Conservation (phyloP, 1,140 invertebrate species). For the Scaptomyza pallida region DNA sequence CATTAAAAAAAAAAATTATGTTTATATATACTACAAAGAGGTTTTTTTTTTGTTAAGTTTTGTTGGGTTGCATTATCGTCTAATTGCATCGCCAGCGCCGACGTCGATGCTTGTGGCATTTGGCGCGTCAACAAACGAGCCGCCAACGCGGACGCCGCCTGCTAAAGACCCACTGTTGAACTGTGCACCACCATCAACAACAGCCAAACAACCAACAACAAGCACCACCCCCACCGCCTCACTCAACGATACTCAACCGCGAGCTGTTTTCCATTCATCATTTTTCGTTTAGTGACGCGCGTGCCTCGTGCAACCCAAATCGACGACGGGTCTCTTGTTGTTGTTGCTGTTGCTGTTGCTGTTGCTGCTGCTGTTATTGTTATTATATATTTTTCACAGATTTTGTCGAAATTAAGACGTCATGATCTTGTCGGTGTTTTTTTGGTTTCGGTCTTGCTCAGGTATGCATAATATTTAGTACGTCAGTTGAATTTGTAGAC, state of each 20-base stretch:
- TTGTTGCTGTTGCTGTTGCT: conserved; percentile 18
- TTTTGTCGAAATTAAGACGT: conserved; percentile 73
- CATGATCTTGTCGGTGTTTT: conserved; percentile 53
- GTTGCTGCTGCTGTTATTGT: conserved; percentile 44
- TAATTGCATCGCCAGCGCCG: conserved; percentile 70
- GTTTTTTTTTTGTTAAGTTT: conserved; percentile 31
- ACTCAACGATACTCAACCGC: conserved; percentile 41
- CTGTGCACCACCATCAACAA: conserved; percentile 22
- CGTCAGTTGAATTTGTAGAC: conserved; percentile 7
- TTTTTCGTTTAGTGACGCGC: conserved; percentile 78
- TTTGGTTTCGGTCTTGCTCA: conserved; percentile 28
- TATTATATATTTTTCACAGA: conserved; percentile 63
- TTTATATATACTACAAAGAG: conserved; percentile 51
- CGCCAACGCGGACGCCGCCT: conserved; percentile 54
- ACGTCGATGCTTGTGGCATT: conserved; percentile 67
- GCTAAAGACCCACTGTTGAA: conserved; percentile 41
- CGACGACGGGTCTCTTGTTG: conserved; percentile 14
- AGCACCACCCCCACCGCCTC: conserved; percentile 5
- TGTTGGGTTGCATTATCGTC: conserved; percentile 65
- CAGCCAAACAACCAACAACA: conserved; percentile 16
- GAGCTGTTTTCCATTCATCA: conserved; percentile 71
- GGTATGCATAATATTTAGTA: conserved; percentile 3
- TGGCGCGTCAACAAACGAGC: conserved; percentile 79
- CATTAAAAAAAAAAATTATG: conserved; percentile 31
- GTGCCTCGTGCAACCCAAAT: conserved; percentile 76